Evolutionary conservation across 1,140 invertebrate species (phyloP).

Genomic region (Neodiprion fabricii): DNA sequence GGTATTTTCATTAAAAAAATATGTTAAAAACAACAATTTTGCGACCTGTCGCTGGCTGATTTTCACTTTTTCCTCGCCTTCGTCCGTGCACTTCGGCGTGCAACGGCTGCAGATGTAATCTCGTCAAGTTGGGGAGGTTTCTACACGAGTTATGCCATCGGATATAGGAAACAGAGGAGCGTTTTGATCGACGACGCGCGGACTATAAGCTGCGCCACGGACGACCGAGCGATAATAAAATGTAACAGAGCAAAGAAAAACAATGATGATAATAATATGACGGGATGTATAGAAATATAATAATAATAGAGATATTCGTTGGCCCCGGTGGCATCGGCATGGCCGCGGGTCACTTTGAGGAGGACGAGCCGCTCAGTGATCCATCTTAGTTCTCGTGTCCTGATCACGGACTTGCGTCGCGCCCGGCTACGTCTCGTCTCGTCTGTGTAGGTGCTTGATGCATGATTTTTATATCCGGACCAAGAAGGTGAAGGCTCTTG

Average conservation of each 20-base stretch:
- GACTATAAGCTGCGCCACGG: neutral
- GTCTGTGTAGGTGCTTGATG: too few relatives aligned
- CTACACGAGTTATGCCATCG: neutral
- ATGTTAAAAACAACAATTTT: too few relatives aligned
- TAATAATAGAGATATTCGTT: slow-evolving; percentile 6
- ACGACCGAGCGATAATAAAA: too few relatives aligned
- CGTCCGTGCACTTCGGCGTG: neutral
- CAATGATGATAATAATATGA: neutral
- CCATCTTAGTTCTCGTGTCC: slow-evolving; percentile 5
- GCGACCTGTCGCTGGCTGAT: too few relatives aligned
- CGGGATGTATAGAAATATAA: neutral
- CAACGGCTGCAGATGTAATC: neutral
- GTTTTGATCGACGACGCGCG: slow-evolving; percentile 3
- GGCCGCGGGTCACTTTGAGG: neutral
- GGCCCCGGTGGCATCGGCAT: neutral
- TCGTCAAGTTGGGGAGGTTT: neutral
- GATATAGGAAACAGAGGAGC: neutral
- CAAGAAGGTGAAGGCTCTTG: too few relatives aligned
- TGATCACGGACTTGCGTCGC: neutral
- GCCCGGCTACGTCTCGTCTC: too few relatives aligned
- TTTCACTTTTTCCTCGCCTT: neutral
- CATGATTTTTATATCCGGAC: too few relatives aligned
- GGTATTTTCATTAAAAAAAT: too few relatives aligned
- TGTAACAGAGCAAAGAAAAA: neutral
- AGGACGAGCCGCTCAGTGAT: neutral